These are phyloP conservation scores for Drosophila orena DNA, from an alignment of 1,140 invertebrate genomes.

Conservation along the genomic window DNA sequence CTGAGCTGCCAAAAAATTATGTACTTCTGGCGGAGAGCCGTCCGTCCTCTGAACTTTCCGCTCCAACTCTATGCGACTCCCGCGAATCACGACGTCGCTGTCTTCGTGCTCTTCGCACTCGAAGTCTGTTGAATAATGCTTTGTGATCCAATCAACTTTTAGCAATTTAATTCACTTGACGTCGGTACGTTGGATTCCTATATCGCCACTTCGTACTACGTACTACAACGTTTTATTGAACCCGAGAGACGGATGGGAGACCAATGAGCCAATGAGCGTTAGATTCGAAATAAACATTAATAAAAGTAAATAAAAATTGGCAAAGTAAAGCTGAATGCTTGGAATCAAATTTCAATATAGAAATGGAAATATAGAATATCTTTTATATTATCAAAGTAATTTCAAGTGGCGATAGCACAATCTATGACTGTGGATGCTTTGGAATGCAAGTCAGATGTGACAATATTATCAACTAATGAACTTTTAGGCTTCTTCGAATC, in stretches of 20 bases:
- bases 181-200: slow-evolving; percentile 49
- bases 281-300: slow-evolving; percentile 11
- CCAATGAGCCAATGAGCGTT: slow-evolving; percentile 23
- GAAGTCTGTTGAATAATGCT: slow-evolving; percentile 76
- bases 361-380: slow-evolving; percentile 2
- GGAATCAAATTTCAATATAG: slow-evolving; percentile 9
- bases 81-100: slow-evolving; percentile 51
- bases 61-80: slow-evolving; percentile 51
- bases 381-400: neutral
- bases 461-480: slow-evolving; percentile 7
- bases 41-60: slow-evolving; percentile 1
- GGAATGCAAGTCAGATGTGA: neutral
- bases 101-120: slow-evolving; percentile 36
- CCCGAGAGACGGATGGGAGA: slow-evolving; percentile 26
- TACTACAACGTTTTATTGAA: slow-evolving; percentile 74
- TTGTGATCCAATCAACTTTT: slow-evolving; percentile 80
- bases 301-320: slow-evolving; percentile 12
- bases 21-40: slow-evolving; percentile 18
- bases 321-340: neutral
- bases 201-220: slow-evolving; percentile 45
- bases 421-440: neutral
- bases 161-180: slow-evolving; percentile 82
- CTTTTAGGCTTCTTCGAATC: neutral
- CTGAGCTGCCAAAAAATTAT: slow-evolving; percentile 40
- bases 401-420: neutral